Base-by-base conservation (phyloP, 2,888 invertebrate species). In the Pachycephus smyrnensis region DNA sequence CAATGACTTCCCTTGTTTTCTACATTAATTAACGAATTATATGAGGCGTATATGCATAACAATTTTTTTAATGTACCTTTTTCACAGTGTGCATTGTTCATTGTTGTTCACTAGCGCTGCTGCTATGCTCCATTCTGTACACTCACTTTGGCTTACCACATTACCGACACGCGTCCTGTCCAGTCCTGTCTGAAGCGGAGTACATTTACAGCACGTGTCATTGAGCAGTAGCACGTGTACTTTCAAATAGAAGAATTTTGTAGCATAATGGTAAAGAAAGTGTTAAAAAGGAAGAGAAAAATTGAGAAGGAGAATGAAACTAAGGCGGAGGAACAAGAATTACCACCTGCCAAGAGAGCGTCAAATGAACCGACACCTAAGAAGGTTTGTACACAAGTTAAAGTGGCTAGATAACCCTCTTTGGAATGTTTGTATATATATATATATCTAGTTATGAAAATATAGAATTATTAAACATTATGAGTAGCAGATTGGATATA, bases 351-450 rank as follows among this genome's bases (percentile, higher is more conserved):
- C 6, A 93, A 94, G 79, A 93, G 96, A 87, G 92, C 93, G 87
- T 97, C 97, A 0, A 96, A 96, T 90, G 96, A 96, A 86, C 94
- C 95, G 1, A 85, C 93, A 73, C 93, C 94, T 0, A 96, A 94
- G 92, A 96, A 95, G 93, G 96, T 96, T 92, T 87, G 86, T 77
- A 79, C 77, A 32, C 33, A 71, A 71, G 32, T 33, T 71, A 33
- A 33, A 33, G 33, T 71, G 1, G 55, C 55, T 55, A 55, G 23
- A 55, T 55, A 55, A 55, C 55, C 55, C 55, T 55, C 23, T 15
- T 23, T 55, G 55, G 55, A 9, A 55, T 23, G 9, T 55, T 55
- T 55, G 23, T 55, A 55, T 55, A 55, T 55, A 15, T 15, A 40
- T 40, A 37, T 69, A 35, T n/a, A 69, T 73, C 33, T 77, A 76